phyloP scores from a whole-genome alignment of 2,888 invertebrate genomes.

The Tipula lateralis region DNA sequence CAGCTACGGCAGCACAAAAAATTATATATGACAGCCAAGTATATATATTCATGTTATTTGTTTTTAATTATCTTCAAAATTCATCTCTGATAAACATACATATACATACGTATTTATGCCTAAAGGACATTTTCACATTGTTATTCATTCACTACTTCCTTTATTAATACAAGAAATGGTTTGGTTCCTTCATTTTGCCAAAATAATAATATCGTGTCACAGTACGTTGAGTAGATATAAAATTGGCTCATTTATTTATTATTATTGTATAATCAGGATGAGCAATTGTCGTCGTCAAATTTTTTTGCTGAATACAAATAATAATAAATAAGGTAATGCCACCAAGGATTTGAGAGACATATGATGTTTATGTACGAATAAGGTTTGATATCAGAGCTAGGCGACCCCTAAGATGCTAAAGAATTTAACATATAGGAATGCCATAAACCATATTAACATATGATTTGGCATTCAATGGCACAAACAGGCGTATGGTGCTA shows the following conservation, averaged over 20 bases:
- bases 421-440: no score
- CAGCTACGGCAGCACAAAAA: background rate
- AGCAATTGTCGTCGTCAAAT: no score
- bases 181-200: background rate
- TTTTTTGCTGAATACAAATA: no score
- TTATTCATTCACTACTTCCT: background rate
- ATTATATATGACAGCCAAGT: background rate
- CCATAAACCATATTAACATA: no score
- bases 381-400: no score
- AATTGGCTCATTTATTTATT: background rate
- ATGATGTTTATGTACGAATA: no score
- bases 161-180: background rate
- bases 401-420: no score
- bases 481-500: no score
- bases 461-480: no score
- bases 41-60: background rate
- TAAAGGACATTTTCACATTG: slow-evolving; percentile 4
- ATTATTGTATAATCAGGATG: background rate
- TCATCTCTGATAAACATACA: background rate
- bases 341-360: no score
- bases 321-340: no score
- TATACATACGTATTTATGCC: background rate
- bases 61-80: background rate
- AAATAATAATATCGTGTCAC: background rate
- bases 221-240: background rate